A percentile compares a stretch with the other conserved stretches of the same genome.
These are phyloP conservation scores for Delia radicum DNA, from an alignment of 1,140 invertebrate species.

Conservation along the genomic window DNA sequence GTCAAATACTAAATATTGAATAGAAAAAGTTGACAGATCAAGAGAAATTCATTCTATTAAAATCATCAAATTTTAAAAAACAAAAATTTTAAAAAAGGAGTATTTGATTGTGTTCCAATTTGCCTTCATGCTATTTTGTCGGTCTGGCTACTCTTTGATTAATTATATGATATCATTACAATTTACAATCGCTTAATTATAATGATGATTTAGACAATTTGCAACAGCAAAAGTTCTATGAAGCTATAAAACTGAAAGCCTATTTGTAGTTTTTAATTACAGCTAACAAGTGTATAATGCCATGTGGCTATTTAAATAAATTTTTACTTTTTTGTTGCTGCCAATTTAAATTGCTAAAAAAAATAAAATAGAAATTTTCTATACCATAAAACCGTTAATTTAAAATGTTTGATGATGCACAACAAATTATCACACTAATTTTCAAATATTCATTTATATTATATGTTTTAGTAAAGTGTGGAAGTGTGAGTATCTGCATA, in stretches of 20 bases:
- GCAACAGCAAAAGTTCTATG: background rate
- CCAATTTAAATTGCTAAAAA: background rate
- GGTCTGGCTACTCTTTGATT: background rate
- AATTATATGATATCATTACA: background rate
- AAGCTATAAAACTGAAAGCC: background rate
- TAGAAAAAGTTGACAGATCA: too few relatives aligned
- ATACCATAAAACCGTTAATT: slow-evolving; percentile 12
- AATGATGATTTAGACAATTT: background rate
- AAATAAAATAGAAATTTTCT: background rate
- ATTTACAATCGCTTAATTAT: background rate
- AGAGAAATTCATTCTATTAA: too few relatives aligned
- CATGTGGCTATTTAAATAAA: background rate
- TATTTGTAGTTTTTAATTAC: background rate
- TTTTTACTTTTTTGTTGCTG: background rate
- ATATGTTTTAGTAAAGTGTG: too few relatives aligned
- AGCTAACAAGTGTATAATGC: background rate
- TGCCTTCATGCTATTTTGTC: too few relatives aligned
- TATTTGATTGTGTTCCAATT: too few relatives aligned
- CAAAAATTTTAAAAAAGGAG: too few relatives aligned
- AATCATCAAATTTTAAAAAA: too few relatives aligned
- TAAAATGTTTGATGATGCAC: slow-evolving; percentile 19
- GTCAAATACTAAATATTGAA: too few relatives aligned
- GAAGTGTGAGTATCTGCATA: too few relatives aligned
- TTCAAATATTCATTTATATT: background rate
- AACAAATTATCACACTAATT: slow-evolving; percentile 5